phyloP scores from a whole-genome alignment of 2,888 invertebrate genomes.

The Ligdia adustata region DNA sequence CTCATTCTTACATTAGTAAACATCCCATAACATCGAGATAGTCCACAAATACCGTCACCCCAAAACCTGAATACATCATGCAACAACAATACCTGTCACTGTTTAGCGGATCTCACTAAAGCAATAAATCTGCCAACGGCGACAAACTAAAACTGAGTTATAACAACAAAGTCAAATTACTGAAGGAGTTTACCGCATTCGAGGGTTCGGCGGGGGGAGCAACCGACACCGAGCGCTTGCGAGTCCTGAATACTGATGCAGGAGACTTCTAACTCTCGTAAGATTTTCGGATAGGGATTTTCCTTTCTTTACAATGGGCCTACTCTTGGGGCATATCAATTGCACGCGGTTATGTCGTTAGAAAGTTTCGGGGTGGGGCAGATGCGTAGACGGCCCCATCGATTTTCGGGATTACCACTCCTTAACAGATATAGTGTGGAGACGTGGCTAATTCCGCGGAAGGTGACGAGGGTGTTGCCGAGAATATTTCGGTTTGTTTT shows the following conservation, averaged over 20 bases:
- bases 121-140: constrained; percentile 78
- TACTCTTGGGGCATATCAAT: constrained; percentile 84
- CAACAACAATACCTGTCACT: constrained; percentile 48
- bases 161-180: constrained; percentile 84
- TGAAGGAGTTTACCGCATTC: constrained; percentile 78
- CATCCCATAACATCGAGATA: constrained; percentile 1
- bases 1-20: not conserved
- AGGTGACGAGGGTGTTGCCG: constrained; percentile 27
- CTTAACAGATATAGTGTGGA: constrained; percentile 41
- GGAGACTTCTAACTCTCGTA: constrained; percentile 74
- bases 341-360: constrained; percentile 84
- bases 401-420: constrained; percentile 71
- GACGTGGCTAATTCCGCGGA: constrained; percentile 38
- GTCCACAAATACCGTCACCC: constrained; percentile 1
- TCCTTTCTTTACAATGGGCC: constrained; percentile 84
- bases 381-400: constrained; percentile 66
- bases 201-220: constrained; percentile 50
- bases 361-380: constrained; percentile 74
- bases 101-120: constrained; percentile 71
- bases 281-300: constrained; percentile 83
- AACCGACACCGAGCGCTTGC: constrained; percentile 70
- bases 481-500: constrained; percentile 25
- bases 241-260: constrained; percentile 77
- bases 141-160: constrained; percentile 83
- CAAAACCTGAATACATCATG: constrained; percentile 22